Evolutionary conservation across 2,797 vertebrate species (phyloP).

Genomic region (Spinibarbus caldwelli): DNA sequence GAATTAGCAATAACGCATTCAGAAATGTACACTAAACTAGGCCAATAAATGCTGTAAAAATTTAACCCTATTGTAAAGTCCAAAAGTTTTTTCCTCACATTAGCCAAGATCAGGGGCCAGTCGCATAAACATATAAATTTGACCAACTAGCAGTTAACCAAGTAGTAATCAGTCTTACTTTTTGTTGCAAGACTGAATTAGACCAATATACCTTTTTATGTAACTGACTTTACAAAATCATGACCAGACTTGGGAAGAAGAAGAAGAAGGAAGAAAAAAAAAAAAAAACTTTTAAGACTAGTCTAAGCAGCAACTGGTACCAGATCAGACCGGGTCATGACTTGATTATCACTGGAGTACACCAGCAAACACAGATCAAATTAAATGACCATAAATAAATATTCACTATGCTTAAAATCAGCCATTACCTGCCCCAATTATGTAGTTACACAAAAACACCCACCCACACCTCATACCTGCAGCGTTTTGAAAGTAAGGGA

Average conservation of each 20-base stretch:
- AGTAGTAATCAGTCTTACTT: not conserved
- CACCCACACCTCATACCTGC: not conserved
- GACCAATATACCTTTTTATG: not conserved
- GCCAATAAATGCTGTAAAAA: not conserved
- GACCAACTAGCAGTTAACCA: not conserved
- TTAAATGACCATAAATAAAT: slow-evolving; percentile 8
- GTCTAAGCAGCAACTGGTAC: not conserved
- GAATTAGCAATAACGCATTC: not conserved
- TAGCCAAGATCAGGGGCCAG: not conserved
- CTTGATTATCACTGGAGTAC: not conserved
- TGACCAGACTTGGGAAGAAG: not conserved
- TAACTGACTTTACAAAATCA: not conserved
- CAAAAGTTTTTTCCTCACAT: no score
- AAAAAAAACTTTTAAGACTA: not conserved
- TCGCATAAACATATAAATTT: not conserved
- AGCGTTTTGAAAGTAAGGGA: slow-evolving; percentile 11
- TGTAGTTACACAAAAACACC: not conserved
- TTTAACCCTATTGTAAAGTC: not conserved
- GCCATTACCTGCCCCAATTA: not conserved
- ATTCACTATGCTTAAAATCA: not conserved
- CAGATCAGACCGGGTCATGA: not conserved
- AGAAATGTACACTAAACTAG: not conserved
- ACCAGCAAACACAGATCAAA: slow-evolving; percentile 7
- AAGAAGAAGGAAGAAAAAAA: not conserved
- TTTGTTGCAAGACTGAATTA: not conserved